Evolutionary conservation across 2,797 vertebrate species (phyloP).

Genomic region (Okamejei kenojei): DNA sequence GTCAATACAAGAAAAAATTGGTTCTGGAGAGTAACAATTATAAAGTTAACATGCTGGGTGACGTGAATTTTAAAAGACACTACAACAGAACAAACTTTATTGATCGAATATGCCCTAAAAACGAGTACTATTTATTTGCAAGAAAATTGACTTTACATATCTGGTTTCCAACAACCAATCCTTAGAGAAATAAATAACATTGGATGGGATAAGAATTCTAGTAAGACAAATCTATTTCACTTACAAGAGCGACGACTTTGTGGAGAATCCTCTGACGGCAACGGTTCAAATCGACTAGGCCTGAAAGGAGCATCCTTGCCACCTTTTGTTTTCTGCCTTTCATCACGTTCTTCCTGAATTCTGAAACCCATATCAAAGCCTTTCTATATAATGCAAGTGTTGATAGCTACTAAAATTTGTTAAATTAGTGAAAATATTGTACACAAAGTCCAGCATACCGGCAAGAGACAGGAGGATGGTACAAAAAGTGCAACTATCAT

Average conservation of each 20-base stretch:
- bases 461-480: too few species aligned
- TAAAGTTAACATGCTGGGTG: background rate
- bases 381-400: background rate
- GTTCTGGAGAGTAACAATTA: background rate
- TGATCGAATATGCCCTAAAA: background rate
- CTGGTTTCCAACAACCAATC: slow-evolving; percentile 27
- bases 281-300: slow-evolving; percentile 91
- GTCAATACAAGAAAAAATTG: background rate
- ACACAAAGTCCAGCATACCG: too few species aligned
- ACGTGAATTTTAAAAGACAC: background rate
- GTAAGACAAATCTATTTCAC: slow-evolving; percentile 47
- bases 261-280: slow-evolving; percentile 75
- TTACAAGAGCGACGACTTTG: slow-evolving; percentile 76
- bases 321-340: slow-evolving; percentile 92
- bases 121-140: background rate
- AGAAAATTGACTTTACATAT: background rate
- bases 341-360: slow-evolving; percentile 95
- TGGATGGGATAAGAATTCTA: background rate
- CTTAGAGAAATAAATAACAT: background rate
- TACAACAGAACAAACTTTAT: background rate
- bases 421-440: too few species aligned
- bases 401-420: background rate
- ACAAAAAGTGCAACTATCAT: too few species aligned
- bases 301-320: slow-evolving; percentile 49
- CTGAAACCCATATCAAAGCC: slow-evolving; percentile 52